phyloP scores from a whole-genome alignment of 2,113 vertebrate species.

The Myotis yumanensis region DNA sequence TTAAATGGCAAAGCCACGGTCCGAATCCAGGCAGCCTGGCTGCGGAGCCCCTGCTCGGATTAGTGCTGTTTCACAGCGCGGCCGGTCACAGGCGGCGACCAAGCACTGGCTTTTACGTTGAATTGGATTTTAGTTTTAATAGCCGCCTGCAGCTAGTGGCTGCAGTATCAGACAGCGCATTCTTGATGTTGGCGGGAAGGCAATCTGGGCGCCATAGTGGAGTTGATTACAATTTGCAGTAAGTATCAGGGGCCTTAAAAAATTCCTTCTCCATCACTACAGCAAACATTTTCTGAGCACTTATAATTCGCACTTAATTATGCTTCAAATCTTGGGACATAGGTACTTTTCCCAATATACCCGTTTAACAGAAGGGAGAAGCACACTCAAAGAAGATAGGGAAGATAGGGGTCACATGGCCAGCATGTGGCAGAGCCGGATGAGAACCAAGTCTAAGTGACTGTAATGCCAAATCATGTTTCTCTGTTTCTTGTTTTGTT shows the following conservation, averaged over 20 bases:
- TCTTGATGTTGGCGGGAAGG: not conserved
- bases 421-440: not conserved
- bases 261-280: not conserved
- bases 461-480: not conserved
- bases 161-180: rapidly evolving
- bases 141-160: rapidly evolving
- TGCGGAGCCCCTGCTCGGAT: rapidly evolving
- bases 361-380: not conserved
- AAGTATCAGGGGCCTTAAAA: not conserved
- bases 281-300: not conserved
- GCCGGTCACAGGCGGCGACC: rapidly evolving
- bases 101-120: not conserved
- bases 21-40: not conserved
- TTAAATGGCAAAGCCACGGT: not conserved
- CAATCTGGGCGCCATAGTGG: rapidly evolving
- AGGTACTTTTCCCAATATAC: not conserved
- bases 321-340: not conserved
- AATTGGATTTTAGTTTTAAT: not conserved
- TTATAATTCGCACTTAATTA: not conserved
- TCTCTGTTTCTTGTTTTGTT: not conserved
- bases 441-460: not conserved
- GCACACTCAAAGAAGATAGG: rapidly evolving
- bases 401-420: not conserved
- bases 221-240: too few species aligned
- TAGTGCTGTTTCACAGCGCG: rapidly evolving